phyloP scores from a whole-genome alignment of 1,140 invertebrate species.

The Delia radicum region DNA sequence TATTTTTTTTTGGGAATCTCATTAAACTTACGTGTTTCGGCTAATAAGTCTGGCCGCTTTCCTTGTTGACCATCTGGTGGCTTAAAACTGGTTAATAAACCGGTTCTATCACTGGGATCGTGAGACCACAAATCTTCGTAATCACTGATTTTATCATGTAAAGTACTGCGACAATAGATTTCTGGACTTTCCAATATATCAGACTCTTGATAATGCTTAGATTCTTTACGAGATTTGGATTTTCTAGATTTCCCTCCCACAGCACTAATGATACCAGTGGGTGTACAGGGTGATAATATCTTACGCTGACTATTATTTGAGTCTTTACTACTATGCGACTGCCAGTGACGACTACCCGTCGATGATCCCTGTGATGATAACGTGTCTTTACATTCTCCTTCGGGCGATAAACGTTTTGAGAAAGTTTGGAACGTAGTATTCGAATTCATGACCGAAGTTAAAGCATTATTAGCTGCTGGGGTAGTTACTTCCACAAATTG shows the following conservation, averaged over 20 bases:
- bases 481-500: conserved; percentile 54
- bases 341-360: conserved; percentile 53
- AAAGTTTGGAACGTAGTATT: conserved; percentile 54
- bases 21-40: conserved; percentile 65
- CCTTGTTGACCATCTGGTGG: conserved; percentile 58
- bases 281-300: conserved; percentile 38
- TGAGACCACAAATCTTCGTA: conserved; percentile 93
- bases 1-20: no score
- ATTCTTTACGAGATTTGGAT: conserved; percentile 59
- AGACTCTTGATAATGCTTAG: conserved; percentile 74
- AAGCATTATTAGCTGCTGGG: conserved; percentile 41
- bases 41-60: conserved; percentile 64
- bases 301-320: conserved; percentile 45
- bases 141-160: conserved; percentile 90
- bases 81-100: conserved; percentile 59
- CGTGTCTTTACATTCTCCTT: conserved; percentile 59
- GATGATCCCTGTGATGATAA: conserved; percentile 58
- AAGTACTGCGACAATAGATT: conserved; percentile 79
- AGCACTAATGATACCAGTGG: conserved; percentile 17
- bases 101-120: conserved; percentile 60
- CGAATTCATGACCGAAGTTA: conserved; percentile 43
- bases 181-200: conserved; percentile 81
- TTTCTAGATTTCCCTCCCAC: conserved; percentile 46
- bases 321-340: conserved; percentile 38
- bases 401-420: conserved; percentile 58